Conservation (phyloP, 2,113 vertebrate genomes). For the Bos indicus region DNA sequence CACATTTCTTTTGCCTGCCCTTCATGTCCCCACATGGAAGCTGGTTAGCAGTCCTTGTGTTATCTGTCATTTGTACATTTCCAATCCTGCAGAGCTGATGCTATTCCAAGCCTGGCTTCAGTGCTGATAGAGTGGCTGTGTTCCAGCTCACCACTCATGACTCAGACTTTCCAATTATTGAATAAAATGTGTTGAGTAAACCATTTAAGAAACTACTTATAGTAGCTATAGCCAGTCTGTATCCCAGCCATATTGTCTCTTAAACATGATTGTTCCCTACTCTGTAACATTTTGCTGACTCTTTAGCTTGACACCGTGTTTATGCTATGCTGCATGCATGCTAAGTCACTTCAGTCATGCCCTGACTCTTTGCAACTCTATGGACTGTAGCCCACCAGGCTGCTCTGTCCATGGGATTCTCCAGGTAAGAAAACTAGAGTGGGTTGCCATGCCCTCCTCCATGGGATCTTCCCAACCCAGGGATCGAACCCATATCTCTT, state of each 20-base stretch:
- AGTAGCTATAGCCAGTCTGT: not conserved
- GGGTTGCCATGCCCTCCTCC: not conserved
- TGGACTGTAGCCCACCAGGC: not conserved
- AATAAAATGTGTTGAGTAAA: conserved; percentile 37
- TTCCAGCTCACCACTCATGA: conserved; percentile 5
- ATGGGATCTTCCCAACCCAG: not conserved
- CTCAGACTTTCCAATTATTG: not conserved
- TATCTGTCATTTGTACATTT: not conserved
- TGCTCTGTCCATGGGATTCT: not conserved
- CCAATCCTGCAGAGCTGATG: not conserved
- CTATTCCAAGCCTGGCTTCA: not conserved
- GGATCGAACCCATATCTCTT: not conserved
- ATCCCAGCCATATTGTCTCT: not conserved
- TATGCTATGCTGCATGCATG: not conserved
- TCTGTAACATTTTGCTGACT: not conserved
- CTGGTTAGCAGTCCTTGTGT: not conserved
- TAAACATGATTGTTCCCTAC: not conserved
- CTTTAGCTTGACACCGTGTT: not conserved
- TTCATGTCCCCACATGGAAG: not conserved
- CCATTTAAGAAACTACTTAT: not conserved
- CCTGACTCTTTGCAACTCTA: not conserved
- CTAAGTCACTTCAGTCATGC: not conserved
- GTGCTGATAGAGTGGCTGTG: not conserved
- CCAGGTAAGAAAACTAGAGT: not conserved
- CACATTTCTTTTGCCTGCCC: not conserved